Conservation (phyloP, 2,888 invertebrate genomes). For the Leuctra nigra region DNA sequence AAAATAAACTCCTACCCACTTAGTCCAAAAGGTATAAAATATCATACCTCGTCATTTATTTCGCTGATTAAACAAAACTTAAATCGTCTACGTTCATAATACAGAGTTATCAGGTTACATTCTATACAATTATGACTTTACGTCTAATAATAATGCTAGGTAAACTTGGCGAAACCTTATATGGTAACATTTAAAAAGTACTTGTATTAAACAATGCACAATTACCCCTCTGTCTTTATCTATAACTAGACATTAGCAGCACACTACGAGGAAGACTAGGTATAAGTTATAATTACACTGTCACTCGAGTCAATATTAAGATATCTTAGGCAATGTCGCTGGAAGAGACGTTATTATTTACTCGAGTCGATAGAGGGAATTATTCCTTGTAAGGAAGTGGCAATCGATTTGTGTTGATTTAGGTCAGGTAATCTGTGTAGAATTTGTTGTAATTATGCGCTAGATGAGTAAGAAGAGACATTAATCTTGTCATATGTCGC, state of each 20-base stretch:
- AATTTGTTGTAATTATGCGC: too few species aligned
- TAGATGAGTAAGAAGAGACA: too few species aligned
- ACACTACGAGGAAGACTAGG: background rate
- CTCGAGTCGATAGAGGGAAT: background rate
- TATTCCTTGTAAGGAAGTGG: background rate
- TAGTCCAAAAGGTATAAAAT: constrained; percentile 4
- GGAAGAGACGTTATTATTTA: background rate
- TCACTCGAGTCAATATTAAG: background rate
- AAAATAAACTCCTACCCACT: too few species aligned
- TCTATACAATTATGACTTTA: constrained; percentile 8
- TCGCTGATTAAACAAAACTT: background rate
- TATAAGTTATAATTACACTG: constrained; percentile 3
- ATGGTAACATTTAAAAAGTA: background rate
- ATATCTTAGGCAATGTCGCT: background rate
- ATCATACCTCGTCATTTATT: constrained; percentile 11
- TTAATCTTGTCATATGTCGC: too few species aligned
- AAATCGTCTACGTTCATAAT: background rate
- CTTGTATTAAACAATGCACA: constrained; percentile 9
- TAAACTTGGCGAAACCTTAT: constrained; percentile 1
- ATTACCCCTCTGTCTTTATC: background rate
- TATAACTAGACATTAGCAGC: background rate
- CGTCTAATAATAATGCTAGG: background rate
- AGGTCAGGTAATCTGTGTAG: too few species aligned
- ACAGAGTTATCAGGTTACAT: constrained; percentile 3
- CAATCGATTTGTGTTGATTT: background rate